Conservation (phyloP, 1,140 invertebrate genomes). For the Nomia melanderi region DNA sequence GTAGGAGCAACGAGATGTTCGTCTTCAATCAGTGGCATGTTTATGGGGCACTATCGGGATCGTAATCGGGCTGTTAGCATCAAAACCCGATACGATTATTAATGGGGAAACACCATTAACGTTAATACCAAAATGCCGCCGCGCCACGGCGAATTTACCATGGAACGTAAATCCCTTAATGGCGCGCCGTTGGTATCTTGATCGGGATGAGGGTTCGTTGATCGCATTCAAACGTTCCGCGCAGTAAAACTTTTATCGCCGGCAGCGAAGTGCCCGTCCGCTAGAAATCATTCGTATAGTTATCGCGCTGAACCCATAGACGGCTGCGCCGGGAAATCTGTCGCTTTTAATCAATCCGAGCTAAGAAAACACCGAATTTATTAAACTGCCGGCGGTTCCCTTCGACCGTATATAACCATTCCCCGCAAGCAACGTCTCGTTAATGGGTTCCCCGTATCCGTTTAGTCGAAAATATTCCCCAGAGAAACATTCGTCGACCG, state of each 20-base stretch:
- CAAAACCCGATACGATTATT: background rate
- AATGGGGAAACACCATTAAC: conserved; percentile 24
- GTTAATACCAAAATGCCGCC: background rate
- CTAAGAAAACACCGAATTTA: background rate
- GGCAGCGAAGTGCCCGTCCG: background rate
- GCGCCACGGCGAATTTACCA: background rate
- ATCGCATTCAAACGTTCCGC: background rate
- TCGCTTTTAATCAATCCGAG: background rate
- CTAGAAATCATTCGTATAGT: background rate
- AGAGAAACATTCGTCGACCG: no score
- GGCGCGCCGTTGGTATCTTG: background rate
- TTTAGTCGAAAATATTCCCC: no score
- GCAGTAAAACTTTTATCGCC: conserved; percentile 17
- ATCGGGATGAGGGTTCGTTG: conserved; percentile 13
- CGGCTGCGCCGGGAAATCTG: background rate
- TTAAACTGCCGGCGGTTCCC: no score
- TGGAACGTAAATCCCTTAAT: conserved; percentile 11
- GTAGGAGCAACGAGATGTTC: background rate
- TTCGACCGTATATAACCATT: no score
- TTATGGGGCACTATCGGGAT: background rate
- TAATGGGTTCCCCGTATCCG: no score
- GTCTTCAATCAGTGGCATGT: background rate
- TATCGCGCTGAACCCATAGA: background rate
- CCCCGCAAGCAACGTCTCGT: no score
- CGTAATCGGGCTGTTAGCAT: conserved; percentile 5